Percentiles rank a stretch among this genome's conserved stretches.
These are phyloP conservation scores for Thymelicus sylvestris DNA, from an alignment of 2,888 invertebrate genomes.

Conservation along the genomic window DNA sequence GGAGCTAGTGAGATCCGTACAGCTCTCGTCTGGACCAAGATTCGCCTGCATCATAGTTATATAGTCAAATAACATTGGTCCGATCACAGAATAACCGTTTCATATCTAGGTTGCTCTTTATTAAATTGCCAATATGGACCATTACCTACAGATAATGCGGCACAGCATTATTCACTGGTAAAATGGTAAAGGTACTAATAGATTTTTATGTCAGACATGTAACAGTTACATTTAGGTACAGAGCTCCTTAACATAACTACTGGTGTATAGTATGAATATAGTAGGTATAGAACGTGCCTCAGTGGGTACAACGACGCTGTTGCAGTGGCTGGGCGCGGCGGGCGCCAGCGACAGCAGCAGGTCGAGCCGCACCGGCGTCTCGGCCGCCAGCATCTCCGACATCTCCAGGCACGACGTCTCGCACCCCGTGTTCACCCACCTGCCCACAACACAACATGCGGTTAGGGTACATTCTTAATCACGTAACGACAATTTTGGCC, in stretches of 20 bases:
- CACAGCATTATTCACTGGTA: too few relatives aligned
- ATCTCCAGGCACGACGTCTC: slow-evolving; percentile 92
- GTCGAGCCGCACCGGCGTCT: slow-evolving; percentile 95
- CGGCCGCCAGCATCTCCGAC: slow-evolving; percentile 94
- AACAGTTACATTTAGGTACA: too few relatives aligned
- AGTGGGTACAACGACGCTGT: slow-evolving; percentile 88
- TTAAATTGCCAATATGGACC: too few relatives aligned
- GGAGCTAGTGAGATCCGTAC: slow-evolving; percentile 83
- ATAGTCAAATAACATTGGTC: background rate
- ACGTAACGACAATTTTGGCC: background rate
- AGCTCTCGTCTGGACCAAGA: slow-evolving; percentile 74
- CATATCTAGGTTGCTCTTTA: too few relatives aligned
- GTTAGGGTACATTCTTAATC: background rate
- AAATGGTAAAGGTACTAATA: too few relatives aligned
- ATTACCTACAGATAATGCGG: too few relatives aligned
- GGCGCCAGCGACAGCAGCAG: slow-evolving; percentile 93
- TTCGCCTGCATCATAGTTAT: slow-evolving; percentile 55
- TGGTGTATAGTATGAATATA: too few relatives aligned
- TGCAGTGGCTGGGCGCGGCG: slow-evolving; percentile 90
- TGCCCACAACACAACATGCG: slow-evolving; percentile 43
- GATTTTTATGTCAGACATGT: too few relatives aligned
- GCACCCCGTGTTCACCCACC: slow-evolving; percentile 96
- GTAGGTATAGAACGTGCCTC: slow-evolving; percentile 55
- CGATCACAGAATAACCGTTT: too few relatives aligned
- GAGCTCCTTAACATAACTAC: too few relatives aligned